Percentiles rank a stretch among this genome's conserved stretches.
Conservation (phyloP, 1,140 invertebrate species). For the Drosophila jambulina region DNA sequence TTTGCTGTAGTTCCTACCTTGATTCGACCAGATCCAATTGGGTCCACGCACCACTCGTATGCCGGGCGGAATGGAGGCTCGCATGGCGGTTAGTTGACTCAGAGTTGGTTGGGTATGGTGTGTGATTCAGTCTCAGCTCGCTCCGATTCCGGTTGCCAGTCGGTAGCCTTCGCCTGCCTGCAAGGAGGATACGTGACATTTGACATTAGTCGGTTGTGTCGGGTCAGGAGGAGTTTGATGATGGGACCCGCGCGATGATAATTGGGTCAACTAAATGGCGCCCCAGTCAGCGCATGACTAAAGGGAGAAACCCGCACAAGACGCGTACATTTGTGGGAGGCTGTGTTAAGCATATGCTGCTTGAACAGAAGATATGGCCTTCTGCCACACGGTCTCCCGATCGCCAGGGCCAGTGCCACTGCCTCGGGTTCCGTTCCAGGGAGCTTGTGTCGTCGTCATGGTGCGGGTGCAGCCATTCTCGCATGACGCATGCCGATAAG, state of each 20-base stretch:
- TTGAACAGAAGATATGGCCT: conserved; percentile 28
- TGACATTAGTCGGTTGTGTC: conserved; percentile 40
- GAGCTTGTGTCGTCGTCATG: conserved; percentile 18
- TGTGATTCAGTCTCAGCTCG: conserved; percentile 27
- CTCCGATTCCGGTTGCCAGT: conserved; percentile 23
- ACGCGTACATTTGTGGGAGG: conserved; percentile 21
- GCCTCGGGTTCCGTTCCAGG: conserved; percentile 20
- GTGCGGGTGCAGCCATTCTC: conserved; percentile 21
- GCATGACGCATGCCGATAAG: conserved; percentile 57
- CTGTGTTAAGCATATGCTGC: neutral
- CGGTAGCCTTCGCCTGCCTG: conserved; percentile 16
- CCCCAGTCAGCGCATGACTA: conserved; percentile 69
- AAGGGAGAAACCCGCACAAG: conserved; percentile 38
- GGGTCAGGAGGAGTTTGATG: conserved; percentile 18
- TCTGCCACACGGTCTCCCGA: conserved; percentile 8
- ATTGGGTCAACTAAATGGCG: conserved; percentile 69
- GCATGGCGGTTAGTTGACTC: conserved; percentile 62
- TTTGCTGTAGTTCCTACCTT: conserved; percentile 84
- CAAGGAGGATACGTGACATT: conserved; percentile 43
- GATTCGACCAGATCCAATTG: conserved; percentile 93
- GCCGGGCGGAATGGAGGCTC: conserved; percentile 86
- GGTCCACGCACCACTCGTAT: conserved; percentile 92
- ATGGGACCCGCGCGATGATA: conserved; percentile 50
- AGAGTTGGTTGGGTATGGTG: conserved; percentile 5
- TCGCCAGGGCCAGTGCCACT: conserved; percentile 22